Evolutionary conservation across 2,113 vertebrate genomes (phyloP), one percentile per base, ranked within the genome.

Genomic region (Clupea harengus): DNA sequence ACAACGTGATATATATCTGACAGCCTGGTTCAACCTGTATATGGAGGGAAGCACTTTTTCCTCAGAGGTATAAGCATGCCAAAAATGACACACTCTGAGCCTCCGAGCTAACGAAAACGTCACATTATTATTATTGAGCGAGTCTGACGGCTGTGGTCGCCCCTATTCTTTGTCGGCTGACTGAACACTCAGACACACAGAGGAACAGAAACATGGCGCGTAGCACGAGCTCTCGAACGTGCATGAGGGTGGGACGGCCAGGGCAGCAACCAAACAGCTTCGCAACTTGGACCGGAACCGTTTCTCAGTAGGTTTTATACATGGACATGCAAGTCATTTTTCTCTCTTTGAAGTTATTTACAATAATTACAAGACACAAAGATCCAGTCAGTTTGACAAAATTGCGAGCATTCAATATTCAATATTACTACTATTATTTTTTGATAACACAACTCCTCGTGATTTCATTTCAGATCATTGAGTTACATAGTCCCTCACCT

Each of bases 311-410:
- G 92, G 91, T 95, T 89, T 95, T 95, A 94, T 95, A 95, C 94
- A 95, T 94, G 94, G 94, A 95, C 95, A 96, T 96, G 95, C 95
- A 96, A 93, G 93, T 95, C 92, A 89, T 94, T 93, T 94, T 94
- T 93, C 92, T 92, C 93, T 95, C 91, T 93, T 94, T 93, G 92
- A 94, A 93, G 85, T 78, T 95, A 95, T 95, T 95, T 95, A 96
- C 95, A 95, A 93, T 96, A 95, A 95, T 95, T 95, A 95, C 95
- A 95, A 84, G 93, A 95, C 93, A 94, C 93, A 94, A 94, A 94
- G 92, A 93, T 95, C 94, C 94, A 94, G 92, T 94, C 94, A 94
- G 92, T 91, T 91, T 91, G 93, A 95, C 93, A 94, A 95, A 95
- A 94, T 93, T 92, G 92, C 91, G 91, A 94, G 93, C 94, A 93